Evolutionary conservation across 2,113 vertebrate genomes (phyloP).

Genomic region (Stercorarius parasiticus): DNA sequence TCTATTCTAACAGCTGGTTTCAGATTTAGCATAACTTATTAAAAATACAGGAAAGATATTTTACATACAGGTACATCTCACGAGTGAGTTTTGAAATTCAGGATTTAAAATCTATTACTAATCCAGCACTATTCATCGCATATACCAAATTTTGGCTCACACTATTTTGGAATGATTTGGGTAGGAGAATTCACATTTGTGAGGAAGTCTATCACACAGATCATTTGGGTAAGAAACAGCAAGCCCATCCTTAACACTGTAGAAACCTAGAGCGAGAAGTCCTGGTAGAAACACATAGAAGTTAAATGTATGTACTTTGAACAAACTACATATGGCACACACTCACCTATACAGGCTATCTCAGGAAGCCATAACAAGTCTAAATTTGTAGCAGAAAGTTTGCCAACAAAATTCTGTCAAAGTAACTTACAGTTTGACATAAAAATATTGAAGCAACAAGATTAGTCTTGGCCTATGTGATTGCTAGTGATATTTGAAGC

Average conservation of each 20-base stretch:
- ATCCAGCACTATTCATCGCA: background rate
- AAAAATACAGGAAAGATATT: background rate
- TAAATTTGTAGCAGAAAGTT: background rate
- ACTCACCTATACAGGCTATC: background rate
- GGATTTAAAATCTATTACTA: background rate
- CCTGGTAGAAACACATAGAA: background rate
- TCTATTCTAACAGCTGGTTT: background rate
- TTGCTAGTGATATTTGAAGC: background rate
- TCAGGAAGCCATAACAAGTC: background rate
- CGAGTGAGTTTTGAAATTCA: background rate
- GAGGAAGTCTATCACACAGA: background rate
- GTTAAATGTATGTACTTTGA: background rate
- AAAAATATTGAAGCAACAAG: background rate
- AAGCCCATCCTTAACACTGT: background rate
- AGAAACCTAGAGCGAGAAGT: background rate
- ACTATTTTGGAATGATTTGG: background rate
- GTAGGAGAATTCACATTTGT: background rate
- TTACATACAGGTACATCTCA: background rate
- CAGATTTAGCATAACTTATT: background rate
- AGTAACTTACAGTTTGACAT: background rate
- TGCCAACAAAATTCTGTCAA: background rate
- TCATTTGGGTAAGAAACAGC: background rate
- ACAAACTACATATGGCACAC: background rate
- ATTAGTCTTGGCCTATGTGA: background rate
- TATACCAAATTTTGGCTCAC: background rate